Evolutionary conservation across 2,888 invertebrate species (phyloP), one percentile per base, ranked within the genome.

Genomic region (Meliscaeva auricollis): DNA sequence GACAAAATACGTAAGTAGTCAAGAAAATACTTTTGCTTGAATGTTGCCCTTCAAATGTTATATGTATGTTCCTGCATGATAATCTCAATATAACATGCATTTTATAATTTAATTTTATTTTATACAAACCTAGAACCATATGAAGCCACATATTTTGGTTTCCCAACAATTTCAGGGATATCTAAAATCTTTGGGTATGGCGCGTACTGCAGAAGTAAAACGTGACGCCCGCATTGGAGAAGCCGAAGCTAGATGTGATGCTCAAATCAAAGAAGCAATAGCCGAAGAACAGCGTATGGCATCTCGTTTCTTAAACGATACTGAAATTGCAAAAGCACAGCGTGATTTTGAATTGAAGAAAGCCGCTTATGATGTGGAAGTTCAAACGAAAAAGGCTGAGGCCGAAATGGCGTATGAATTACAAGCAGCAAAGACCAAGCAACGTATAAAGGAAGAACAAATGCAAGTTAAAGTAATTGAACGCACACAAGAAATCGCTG

Each of bases 221-320:
- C 94, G 98, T 64, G 99, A 99, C 91, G 99, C 99, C 0, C 95
- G 98, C 76, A 99, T 99, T 88, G 99, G 99, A 11, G 99, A 99
- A 91, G 99, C 99, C 0, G 98, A 99, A 91, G 99, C 99, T 0
- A 95, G 96, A 70, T 95, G 96, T 72, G 98, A 99, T 90, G 97
- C 98, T 0, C 89, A 90, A 70, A 91, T 91, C 13, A 91, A 91
- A 85, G 98, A 98, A 92, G 98, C 98, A 0, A 96, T 98, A 90
- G 99, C 99, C 0, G 98, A 99, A 91, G 98, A 99, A 92, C 97
- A 98, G 91, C 94, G 98, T 62, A 98, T 98, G 98, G 98, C 98
- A 0, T 94, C 98, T 0, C 95, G 97, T 84, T 98, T 98, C 91
- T 93, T 97, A 17, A 99, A 99, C 93, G 98, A 99, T 91, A 98